Conservation (phyloP, 2,113 vertebrate genomes). For the Bambusicola thoracicus region DNA sequence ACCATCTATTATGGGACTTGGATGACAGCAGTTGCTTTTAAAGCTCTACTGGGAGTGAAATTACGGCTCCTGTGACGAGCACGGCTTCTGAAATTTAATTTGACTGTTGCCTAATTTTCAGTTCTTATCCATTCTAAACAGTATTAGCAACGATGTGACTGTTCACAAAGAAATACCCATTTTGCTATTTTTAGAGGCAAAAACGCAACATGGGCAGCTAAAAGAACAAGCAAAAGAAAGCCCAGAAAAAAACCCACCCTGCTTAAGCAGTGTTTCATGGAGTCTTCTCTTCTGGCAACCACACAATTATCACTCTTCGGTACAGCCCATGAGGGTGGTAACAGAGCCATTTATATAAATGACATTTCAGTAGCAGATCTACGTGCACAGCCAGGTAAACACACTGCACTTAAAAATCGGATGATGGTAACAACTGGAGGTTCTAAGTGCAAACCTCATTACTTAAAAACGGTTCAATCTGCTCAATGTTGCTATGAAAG, state of each 20-base stretch:
- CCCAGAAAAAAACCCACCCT: neutral
- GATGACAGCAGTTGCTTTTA: slow-evolving; percentile 31
- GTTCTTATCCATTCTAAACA: neutral
- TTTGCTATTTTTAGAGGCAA: neutral
- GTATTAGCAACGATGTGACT: neutral
- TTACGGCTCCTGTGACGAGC: neutral
- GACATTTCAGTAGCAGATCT: slow-evolving; percentile 28
- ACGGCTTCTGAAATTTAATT: slow-evolving; percentile 43
- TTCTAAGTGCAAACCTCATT: neutral
- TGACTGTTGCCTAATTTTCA: slow-evolving; percentile 27
- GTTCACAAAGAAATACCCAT: neutral
- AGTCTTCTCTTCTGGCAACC: neutral
- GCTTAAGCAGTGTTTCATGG: neutral
- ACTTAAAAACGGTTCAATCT: slow-evolving; percentile 20
- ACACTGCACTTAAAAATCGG: slow-evolving; percentile 16
- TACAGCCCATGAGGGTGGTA: neutral
- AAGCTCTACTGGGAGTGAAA: slow-evolving; percentile 54
- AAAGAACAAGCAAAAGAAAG: neutral
- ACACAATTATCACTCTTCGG: neutral
- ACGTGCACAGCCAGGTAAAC: neutral
- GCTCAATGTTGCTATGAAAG: neutral
- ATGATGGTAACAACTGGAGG: neutral
- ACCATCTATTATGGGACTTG: slow-evolving; percentile 12
- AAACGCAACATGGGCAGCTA: neutral
- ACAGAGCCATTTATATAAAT: neutral